Conservation (phyloP, 2,888 invertebrate species). For the Diarsia brunnea region DNA sequence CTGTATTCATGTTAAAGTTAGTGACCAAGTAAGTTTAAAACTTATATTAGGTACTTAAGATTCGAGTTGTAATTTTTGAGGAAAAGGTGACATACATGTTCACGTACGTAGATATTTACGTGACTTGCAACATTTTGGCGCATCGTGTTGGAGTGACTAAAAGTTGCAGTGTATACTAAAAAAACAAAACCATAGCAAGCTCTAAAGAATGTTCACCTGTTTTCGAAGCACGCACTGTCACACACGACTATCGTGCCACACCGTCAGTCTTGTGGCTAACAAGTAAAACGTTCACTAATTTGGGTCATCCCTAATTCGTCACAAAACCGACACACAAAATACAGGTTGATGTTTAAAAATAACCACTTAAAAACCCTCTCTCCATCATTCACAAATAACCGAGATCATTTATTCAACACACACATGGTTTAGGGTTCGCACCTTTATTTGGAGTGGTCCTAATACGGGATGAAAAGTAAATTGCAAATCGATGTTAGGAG, state of each 20-base stretch:
- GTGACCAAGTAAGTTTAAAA: no score
- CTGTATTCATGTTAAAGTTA: no score
- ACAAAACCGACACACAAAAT: conserved; percentile 3
- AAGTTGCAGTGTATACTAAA: no score
- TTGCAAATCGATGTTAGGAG: conserved; percentile 53
- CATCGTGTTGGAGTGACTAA: no score
- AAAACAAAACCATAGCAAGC: background rate
- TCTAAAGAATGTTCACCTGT: background rate
- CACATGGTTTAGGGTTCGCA: conserved; percentile 27
- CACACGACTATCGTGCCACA: background rate
- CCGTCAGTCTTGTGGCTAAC: background rate
- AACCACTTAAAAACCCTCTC: conserved; percentile 22
- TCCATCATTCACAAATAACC: conserved; percentile 26
- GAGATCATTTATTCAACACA: conserved; percentile 47
- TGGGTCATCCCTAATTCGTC: conserved; percentile 16
- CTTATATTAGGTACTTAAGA: no score
- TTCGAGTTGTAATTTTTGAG: no score
- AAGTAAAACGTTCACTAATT: background rate
- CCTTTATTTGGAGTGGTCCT: conserved; percentile 16
- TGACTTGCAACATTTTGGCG: no score
- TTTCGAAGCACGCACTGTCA: background rate
- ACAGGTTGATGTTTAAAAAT: conserved; percentile 41
- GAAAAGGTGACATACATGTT: no score
- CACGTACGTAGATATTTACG: no score
- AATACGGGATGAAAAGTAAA: conserved; percentile 54